These are phyloP conservation scores for Ceyx margarethae DNA, from an alignment of 2,113 vertebrate species.

Conservation along the genomic window DNA sequence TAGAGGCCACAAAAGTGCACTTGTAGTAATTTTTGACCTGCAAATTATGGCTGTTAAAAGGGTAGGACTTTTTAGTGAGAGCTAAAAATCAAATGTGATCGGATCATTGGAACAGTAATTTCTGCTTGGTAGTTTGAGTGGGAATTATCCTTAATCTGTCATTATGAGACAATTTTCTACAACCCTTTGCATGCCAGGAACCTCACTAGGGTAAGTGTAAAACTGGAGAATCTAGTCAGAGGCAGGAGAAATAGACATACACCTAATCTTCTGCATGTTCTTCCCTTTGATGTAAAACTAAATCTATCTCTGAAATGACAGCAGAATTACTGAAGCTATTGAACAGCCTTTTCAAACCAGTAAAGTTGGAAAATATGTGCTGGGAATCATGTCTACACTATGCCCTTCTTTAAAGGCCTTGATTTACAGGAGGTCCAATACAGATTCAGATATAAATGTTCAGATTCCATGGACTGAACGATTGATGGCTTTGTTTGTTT, in stretches of 20 bases:
- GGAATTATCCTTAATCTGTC: neutral
- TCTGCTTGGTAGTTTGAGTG: neutral
- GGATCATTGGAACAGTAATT: neutral
- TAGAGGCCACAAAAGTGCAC: neutral
- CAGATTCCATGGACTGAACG: neutral
- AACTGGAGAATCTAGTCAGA: neutral
- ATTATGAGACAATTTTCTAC: neutral
- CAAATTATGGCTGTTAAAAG: neutral
- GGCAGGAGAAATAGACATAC: neutral
- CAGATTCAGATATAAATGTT: neutral
- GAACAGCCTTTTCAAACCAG: neutral
- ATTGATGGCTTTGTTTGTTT: neutral
- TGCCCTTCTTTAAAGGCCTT: neutral
- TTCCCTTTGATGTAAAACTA: neutral
- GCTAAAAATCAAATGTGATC: neutral
- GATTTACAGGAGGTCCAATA: neutral
- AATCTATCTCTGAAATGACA: neutral
- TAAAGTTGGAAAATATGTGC: neutral
- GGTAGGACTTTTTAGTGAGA: neutral
- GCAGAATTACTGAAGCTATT: neutral
- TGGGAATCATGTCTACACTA: neutral
- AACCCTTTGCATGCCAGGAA: neutral
- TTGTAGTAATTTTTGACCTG: neutral
- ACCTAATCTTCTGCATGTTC: neutral
- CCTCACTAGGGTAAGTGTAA: neutral